Evolutionary conservation across 2,113 vertebrate species (phyloP).

Genomic region (Dromaius novaehollandiae): DNA sequence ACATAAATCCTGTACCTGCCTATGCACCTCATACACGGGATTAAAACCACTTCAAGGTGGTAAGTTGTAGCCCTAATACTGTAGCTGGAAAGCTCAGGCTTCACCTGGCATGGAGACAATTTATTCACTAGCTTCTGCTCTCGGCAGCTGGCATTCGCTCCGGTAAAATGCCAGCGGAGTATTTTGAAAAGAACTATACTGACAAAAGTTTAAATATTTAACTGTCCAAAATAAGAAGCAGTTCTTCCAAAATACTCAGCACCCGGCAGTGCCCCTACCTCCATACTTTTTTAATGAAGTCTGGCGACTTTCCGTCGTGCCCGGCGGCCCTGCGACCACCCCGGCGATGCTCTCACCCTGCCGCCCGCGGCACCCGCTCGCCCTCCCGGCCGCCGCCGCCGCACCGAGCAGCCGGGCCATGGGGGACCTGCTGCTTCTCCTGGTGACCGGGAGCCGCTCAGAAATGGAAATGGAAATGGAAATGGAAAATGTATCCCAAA

Average conservation of each 20-base stretch:
- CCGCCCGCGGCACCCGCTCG: background rate
- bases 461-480: background rate
- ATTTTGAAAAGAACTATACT: background rate
- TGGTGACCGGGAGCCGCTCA: conserved; percentile 16
- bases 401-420: background rate
- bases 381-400: background rate
- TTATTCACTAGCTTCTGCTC: background rate
- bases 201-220: background rate
- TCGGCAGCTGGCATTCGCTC: background rate
- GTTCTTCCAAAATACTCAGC: background rate
- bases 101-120: conserved; percentile 14
- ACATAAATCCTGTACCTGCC: conserved; percentile 37
- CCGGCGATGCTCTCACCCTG: background rate
- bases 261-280: background rate
- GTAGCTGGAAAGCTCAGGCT: conserved; percentile 26
- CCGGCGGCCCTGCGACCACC: background rate
- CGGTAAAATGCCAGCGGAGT: background rate
- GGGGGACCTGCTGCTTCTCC: background rate
- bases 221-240: background rate
- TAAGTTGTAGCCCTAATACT: conserved; percentile 4
- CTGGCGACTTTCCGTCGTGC: background rate
- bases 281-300: background rate
- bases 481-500: no score
- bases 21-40: conserved; percentile 1
- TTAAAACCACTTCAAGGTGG: conserved; percentile 39